Base-by-base conservation (phyloP, 2,888 invertebrate species). In the Luperina nickerlii region DNA sequence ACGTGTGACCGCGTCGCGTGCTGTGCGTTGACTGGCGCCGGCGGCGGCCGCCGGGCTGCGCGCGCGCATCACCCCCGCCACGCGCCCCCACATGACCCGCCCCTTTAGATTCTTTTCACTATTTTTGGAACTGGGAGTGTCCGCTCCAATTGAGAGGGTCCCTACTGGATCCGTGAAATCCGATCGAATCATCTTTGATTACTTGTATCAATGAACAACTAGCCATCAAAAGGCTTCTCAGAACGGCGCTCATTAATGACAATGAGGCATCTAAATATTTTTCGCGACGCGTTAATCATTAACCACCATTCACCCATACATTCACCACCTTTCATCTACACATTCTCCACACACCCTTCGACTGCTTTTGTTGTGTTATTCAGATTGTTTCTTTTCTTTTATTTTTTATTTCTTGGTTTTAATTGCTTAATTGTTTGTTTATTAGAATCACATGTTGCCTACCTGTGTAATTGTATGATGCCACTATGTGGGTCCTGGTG, bases 1-100 rank as follows among this genome's bases (percentile, higher is more conserved):
- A 86, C 89, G 90, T 90, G 90, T 89, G 87, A 86, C 83, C 88
- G 87, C 85, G 79, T 76, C 90, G 89, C 83, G 84, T 60, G 87
- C 85, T 76, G 79, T 76, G 86, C 88, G 84, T 85, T 78, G 83
- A 91, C 91, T 91, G 87, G 69, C 86, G 82, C 76, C 76, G 81
- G 76, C 78, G 80, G 74, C 48, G 71, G 70, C 75, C 67, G 66
- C 15, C 62, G 78, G 76, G 77, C 69, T 81, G 86, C 87, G 83
- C 84, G 24, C 76, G 82, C 89, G 89, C 89, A 88, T 86, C 85
- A 87, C 76, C 84, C 84, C 88, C 88, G 86, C 89, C 82, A 87
- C 76, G 84, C 85, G 76, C 86, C 74, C 79, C 78, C 79, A 15
- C 11, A n/a, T 38, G 67, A 48, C 11, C 82, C 86, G 70, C 81